Conservation (phyloP, 2,113 vertebrate genomes). For the Embiotoca jacksoni region DNA sequence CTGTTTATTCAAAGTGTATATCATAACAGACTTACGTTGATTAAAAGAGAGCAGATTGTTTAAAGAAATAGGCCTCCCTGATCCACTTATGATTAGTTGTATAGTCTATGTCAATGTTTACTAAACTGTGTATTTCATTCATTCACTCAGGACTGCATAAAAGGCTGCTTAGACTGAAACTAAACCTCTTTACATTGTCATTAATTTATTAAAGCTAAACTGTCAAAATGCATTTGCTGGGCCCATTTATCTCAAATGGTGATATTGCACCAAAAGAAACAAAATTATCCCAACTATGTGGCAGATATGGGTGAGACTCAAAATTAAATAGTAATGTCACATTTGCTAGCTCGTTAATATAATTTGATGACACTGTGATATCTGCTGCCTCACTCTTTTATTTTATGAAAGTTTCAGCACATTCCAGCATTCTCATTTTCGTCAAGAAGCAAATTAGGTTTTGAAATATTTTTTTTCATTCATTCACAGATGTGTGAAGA, state of each 20-base stretch:
- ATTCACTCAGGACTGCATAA: not conserved
- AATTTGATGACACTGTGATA: conserved; percentile 25
- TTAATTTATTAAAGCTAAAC: not conserved
- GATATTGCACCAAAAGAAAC: not conserved
- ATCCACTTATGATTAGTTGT: not conserved
- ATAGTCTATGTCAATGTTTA: not conserved
- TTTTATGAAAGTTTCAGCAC: not conserved
- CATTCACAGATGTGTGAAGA: not conserved
- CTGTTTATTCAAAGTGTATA: too few species aligned
- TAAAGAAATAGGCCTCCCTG: too few species aligned
- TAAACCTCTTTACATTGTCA: not conserved
- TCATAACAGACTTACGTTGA: not conserved
- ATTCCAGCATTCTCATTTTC: not conserved
- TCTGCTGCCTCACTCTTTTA: conserved; percentile 3
- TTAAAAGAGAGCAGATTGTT: too few species aligned
- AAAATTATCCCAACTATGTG: conserved; percentile 12
- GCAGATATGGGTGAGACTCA: conserved; percentile 16
- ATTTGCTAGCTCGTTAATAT: conserved; percentile 7
- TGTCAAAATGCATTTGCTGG: conserved; percentile 7
- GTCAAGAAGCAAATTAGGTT: not conserved
- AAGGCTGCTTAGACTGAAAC: not conserved
- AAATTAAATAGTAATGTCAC: conserved; percentile 18
- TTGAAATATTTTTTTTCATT: not conserved
- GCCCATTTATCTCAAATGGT: conserved; percentile 15
- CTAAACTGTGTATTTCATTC: not conserved